Evolutionary conservation across 2,113 vertebrate species (phyloP).

Genomic region (Upupa epops): DNA sequence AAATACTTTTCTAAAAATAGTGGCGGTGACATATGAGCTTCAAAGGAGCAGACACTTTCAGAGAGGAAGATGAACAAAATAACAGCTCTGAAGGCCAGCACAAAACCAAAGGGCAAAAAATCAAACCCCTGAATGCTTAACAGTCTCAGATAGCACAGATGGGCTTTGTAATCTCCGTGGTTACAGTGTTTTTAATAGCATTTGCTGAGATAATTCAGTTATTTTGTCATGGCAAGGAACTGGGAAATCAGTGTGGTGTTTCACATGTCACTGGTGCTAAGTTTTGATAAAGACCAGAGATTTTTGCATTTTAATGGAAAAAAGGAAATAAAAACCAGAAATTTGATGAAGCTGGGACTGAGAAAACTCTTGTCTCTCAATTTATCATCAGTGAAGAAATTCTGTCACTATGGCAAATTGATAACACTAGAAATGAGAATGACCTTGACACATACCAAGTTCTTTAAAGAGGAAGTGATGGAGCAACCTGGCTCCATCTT

Average conservation of each 20-base stretch:
- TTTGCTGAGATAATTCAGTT: constrained; percentile 27
- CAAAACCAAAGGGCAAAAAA: constrained; percentile 8
- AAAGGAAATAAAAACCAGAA: not conserved
- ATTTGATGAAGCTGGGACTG: not conserved
- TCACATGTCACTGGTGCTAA: not conserved
- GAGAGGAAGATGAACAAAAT: not conserved
- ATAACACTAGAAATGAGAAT: not conserved
- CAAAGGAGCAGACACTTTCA: not conserved
- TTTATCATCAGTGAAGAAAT: not conserved
- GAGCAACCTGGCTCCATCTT: not conserved
- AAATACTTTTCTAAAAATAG: constrained; percentile 46
- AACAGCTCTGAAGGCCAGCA: not conserved
- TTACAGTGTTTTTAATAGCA: not conserved
- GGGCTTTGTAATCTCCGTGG: not conserved
- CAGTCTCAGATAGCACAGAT: not conserved
- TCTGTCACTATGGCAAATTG: not conserved
- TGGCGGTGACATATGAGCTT: not conserved
- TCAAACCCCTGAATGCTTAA: not conserved
- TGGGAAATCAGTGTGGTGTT: not conserved
- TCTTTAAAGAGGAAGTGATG: not conserved
- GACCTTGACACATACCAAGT: not conserved
- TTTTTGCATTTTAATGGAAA: not conserved
- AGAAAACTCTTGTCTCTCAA: not conserved
- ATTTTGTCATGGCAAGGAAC: not conserved
- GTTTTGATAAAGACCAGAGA: not conserved